These are phyloP conservation scores for Harpegnathos saltator DNA, from an alignment of 1,140 invertebrate species.

Conservation along the genomic window DNA sequence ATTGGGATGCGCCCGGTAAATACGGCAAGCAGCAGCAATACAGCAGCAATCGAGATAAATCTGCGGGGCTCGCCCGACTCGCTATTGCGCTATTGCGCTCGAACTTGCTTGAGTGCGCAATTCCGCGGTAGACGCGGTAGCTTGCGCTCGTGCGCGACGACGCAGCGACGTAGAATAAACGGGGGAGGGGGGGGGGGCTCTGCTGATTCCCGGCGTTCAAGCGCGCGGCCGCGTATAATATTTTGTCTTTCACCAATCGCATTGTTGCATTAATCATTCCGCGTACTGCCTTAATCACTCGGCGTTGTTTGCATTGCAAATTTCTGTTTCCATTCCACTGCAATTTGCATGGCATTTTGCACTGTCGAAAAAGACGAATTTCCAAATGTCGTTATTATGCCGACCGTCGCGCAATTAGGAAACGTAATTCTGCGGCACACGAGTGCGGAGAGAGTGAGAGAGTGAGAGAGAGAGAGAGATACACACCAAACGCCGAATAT, in stretches of 20 bases:
- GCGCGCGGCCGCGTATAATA: slow-evolving; percentile 3
- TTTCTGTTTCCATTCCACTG: slow-evolving; percentile 16
- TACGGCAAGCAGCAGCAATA: slow-evolving; percentile 17
- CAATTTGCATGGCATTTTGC: slow-evolving; percentile 43
- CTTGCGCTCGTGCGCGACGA: slow-evolving; percentile 10
- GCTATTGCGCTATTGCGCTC: slow-evolving; percentile 34
- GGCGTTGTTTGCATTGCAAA: slow-evolving; percentile 30
- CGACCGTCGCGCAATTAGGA: not conserved
- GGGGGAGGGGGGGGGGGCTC: no score
- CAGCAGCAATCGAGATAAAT: slow-evolving; percentile 57
- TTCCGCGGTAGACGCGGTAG: slow-evolving; percentile 34
- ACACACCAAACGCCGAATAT: no score
- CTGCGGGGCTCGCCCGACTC: slow-evolving; percentile 12
- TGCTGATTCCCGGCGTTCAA: slow-evolving; percentile 32
- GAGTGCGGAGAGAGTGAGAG: no score
- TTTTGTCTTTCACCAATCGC: no score
- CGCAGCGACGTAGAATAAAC: slow-evolving; percentile 29
- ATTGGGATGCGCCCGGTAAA: slow-evolving; percentile 41
- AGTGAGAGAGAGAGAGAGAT: no score
- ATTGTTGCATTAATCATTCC: not conserved
- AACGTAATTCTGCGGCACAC: not conserved
- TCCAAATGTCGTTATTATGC: slow-evolving; percentile 32
- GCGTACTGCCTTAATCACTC: no score
- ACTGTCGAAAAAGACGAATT: slow-evolving; percentile 19
- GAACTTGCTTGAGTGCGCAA: slow-evolving; percentile 42